phyloP scores from a whole-genome alignment of 1,140 invertebrate species.

The Euglossa dilemma region DNA sequence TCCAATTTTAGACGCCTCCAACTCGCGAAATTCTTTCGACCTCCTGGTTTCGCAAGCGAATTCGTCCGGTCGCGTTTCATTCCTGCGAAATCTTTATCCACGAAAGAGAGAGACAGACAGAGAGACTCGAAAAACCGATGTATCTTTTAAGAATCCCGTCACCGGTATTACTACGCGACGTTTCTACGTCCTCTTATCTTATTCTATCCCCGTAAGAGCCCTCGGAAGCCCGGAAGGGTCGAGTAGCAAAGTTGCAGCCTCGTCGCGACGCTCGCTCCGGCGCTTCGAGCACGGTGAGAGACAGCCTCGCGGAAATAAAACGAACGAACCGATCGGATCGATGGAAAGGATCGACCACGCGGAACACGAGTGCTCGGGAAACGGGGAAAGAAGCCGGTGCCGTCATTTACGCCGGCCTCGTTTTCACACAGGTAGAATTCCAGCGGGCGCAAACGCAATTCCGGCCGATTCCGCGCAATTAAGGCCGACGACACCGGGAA shows the following conservation, averaged over 20 bases:
- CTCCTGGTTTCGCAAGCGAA: background rate
- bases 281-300: background rate
- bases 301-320: background rate
- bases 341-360: slow-evolving; percentile 12
- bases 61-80: too few relatives aligned
- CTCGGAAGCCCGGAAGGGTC: background rate
- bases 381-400: background rate
- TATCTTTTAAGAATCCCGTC: too few relatives aligned
- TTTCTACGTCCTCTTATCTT: background rate
- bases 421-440: slow-evolving; percentile 1
- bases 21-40: background rate
- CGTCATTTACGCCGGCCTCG: slow-evolving; percentile 6
- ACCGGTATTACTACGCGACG: too few relatives aligned
- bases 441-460: slow-evolving; percentile 29
- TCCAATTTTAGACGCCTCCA: background rate
- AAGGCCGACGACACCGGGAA: slow-evolving; percentile 39
- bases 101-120: too few relatives aligned
- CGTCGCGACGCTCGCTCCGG: too few relatives aligned
- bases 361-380: background rate
- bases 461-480: slow-evolving; percentile 42
- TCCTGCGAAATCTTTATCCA: too few relatives aligned
- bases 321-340: background rate
- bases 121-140: too few relatives aligned
- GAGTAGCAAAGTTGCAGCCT: background rate
- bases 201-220: background rate